phyloP scores from a whole-genome alignment of 2,113 vertebrate species.

The Eupsittula cactorum region DNA sequence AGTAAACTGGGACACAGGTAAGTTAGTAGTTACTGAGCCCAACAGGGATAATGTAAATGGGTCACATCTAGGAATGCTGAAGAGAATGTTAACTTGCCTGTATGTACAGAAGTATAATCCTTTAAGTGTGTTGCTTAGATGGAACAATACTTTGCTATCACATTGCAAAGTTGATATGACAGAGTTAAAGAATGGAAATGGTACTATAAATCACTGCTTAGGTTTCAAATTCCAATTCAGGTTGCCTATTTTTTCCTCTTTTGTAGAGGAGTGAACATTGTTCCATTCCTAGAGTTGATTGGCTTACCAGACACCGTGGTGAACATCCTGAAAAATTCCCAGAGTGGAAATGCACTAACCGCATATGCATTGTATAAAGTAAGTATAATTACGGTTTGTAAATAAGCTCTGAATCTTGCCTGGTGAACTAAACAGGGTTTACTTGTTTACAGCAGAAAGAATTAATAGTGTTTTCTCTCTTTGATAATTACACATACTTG shows the following conservation, averaged over 20 bases:
- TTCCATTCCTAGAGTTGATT: conserved; percentile 88
- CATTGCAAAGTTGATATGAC: background rate
- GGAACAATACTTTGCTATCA: background rate
- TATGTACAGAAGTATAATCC: background rate
- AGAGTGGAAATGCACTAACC: conserved; percentile 89
- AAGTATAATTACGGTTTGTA: conserved; percentile 37
- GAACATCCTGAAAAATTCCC: conserved; percentile 85
- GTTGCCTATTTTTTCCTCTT: conserved; percentile 32
- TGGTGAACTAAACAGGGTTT: background rate
- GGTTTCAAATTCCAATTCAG: background rate
- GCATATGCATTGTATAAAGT: conserved; percentile 98
- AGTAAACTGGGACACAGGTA: background rate
- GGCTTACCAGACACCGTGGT: conserved; percentile 86
- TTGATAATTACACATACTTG: background rate
- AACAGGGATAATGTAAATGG: background rate
- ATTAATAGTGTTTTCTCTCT: background rate
- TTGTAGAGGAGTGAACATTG: conserved; percentile 88
- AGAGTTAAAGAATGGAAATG: background rate
- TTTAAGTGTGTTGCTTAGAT: background rate
- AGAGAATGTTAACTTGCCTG: background rate
- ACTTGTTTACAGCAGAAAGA: background rate
- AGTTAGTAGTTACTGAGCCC: background rate
- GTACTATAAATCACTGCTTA: background rate
- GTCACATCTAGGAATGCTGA: background rate
- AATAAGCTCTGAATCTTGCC: background rate